Base-by-base conservation (phyloP, 1,140 invertebrate species). In the Drosophila micromelanica region DNA sequence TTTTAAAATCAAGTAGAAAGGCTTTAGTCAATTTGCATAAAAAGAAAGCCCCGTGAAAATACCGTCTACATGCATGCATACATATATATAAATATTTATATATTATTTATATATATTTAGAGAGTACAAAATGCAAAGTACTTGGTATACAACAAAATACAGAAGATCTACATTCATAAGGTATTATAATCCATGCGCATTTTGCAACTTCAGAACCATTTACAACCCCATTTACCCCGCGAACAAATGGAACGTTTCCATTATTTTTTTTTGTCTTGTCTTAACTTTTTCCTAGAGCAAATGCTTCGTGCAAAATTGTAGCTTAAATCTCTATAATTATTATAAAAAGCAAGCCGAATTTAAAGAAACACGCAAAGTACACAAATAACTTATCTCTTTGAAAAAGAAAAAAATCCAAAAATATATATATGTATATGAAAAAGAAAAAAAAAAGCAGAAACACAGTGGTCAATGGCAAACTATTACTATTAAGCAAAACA, bases 401-500 rank as follows among this genome's bases (percentile, higher is more conserved):
- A 9, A 37, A 27, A 20, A 51, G 43, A 2, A 15, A 15, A 51
- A 40, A 23, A 40, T n/a, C n/a, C n/a, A 23, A 32, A 17, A 11
- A 27, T 17, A 69, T 52, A 35, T 17, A 40, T 23, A 32, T 12
- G 20, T 23, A 23, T 12, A 42, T 52, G 17, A 17, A 54, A 35
- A 51, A 69, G 51, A 23, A 42, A 48, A 59, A 42, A 48, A 59
- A 30, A 56, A 56, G 59, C 11, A 42, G 17, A 73, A 70, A 77
- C 23, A 55, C 37, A 52, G 56, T 87, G 81, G 78, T 86, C 75
- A 78, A 78, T 87, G 82, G 67, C 78, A 86, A 89, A 87, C 82
- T 87, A 87, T 89, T 87, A 87, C 56, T 82, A 73, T 87, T 87
- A 87, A 87, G 82, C 49, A 71, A 55, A 85, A 55, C 61, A 54